Base-by-base conservation (phyloP, 2,113 vertebrate genomes). In the Gallinago undulata region DNA sequence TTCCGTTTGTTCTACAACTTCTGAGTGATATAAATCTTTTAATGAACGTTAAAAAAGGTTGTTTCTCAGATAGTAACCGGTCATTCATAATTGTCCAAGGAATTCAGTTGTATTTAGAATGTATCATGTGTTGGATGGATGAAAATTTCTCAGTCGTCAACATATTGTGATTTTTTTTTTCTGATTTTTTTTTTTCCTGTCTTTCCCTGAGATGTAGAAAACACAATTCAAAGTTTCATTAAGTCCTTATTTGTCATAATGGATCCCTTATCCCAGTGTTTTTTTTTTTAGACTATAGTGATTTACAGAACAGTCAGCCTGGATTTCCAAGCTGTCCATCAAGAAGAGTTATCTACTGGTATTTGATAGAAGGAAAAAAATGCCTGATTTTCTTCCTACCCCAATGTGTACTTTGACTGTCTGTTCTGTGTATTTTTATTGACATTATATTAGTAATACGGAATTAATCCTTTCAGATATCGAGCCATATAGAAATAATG, bases 11-110 rank as follows among this genome's bases (percentile, higher is more conserved):
- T 92, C 90, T 86, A 27, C 39, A 33, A 6, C 77, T 92, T 90
- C 74, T 94, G 78, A 95, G 91, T 84, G 88, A 31, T 83, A 87
- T 33, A 69, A 90, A 93, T 87, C 89, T 94, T 95, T 76, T 90
- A 96, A 91, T 86, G 93, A 96, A 73, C 24, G 84, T 85, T 94
- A 93, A 94, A 96, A 96, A 87, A 77, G 83, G 64, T 67, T 91
- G 78, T 93, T 94, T 91, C 93, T 93, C 37, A 83, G 84, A 77
- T 53, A 93, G 70, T 74, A 91, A 83, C 56, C 35, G 81, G 57
- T 92, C 79, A 35, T 86, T 94, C 89, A 35, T 78, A 86, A 85
- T 74, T 93, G 84, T 25, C 78, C 72, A 85, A 94, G 81, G 91
- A 90, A 94, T 87, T 91, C n/a, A 11, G 22, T 84, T 62, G 39